Percentiles rank a stretch among this genome's conserved stretches.
phyloP scores from a whole-genome alignment of 2,113 vertebrate genomes.

The Tachysurus vachellii region DNA sequence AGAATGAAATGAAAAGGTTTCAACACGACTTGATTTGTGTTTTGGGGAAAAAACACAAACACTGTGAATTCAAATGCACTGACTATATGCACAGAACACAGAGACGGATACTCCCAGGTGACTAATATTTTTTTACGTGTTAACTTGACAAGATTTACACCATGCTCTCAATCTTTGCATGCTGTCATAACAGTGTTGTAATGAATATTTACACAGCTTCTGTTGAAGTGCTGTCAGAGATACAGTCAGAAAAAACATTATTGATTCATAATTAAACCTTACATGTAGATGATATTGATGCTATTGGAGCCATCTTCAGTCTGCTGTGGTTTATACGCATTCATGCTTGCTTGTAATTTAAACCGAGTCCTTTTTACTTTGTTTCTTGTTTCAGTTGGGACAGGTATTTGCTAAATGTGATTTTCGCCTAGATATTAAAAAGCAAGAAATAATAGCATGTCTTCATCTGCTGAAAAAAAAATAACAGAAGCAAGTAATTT shows the following conservation, averaged over 20 bases:
- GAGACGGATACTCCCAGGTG: neutral
- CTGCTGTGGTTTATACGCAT: neutral
- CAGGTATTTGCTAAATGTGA: neutral
- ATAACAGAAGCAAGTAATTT: neutral
- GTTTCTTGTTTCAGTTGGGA: neutral
- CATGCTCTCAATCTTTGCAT: neutral
- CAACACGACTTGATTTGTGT: neutral
- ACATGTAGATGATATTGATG: constrained; percentile 38
- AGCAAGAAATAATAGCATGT: neutral
- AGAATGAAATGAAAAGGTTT: neutral
- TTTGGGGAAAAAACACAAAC: neutral
- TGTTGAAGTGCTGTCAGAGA: neutral
- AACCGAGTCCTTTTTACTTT: neutral
- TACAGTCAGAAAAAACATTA: neutral
- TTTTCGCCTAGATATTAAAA: neutral
- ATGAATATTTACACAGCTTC: constrained; percentile 34
- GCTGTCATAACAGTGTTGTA: neutral
- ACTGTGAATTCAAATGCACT: neutral
- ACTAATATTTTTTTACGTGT: neutral
- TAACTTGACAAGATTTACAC: neutral
- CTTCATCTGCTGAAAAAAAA: neutral
- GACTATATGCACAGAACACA: neutral
- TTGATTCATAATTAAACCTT: constrained; percentile 26
- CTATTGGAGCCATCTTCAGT: neutral
- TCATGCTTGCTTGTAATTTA: constrained; percentile 2